Conservation (phyloP, 1,140 invertebrate species). For the Rhopalosiphum padi region DNA sequence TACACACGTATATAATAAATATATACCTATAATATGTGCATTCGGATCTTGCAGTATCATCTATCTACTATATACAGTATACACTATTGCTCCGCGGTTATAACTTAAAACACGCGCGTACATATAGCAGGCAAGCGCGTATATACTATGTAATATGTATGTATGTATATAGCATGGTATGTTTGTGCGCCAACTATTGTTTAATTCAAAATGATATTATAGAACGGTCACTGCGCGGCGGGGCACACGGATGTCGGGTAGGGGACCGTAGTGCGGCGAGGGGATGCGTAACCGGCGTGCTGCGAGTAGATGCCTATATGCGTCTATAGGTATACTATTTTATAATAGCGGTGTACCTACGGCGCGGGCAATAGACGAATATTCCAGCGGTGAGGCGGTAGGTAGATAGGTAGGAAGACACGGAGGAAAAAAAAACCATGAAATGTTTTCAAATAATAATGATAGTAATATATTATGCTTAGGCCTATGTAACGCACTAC, state of each 20-base stretch:
- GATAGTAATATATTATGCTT: neutral
- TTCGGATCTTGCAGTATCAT: neutral
- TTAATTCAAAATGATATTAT: constrained; percentile 3
- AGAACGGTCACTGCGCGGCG: neutral
- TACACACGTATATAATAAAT: neutral
- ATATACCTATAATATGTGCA: no score
- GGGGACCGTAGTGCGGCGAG: neutral
- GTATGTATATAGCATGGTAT: neutral
- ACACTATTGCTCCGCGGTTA: neutral
- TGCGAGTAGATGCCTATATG: neutral
- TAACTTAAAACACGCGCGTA: neutral
- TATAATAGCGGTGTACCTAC: neutral
- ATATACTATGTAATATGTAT: neutral
- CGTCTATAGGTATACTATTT: neutral
- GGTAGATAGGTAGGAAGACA: neutral
- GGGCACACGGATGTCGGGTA: neutral
- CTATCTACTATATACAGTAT: neutral
- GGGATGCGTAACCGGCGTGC: neutral
- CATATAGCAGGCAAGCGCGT: neutral
- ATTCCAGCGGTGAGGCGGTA: neutral
- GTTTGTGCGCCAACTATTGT: neutral
- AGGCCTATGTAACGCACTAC: constrained; percentile 1
- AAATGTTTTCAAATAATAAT: constrained; percentile 14
- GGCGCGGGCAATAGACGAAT: neutral
- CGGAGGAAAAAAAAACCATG: neutral